These are phyloP conservation scores for Tiliacea citrago DNA, from an alignment of 2,888 invertebrate genomes.

Conservation along the genomic window DNA sequence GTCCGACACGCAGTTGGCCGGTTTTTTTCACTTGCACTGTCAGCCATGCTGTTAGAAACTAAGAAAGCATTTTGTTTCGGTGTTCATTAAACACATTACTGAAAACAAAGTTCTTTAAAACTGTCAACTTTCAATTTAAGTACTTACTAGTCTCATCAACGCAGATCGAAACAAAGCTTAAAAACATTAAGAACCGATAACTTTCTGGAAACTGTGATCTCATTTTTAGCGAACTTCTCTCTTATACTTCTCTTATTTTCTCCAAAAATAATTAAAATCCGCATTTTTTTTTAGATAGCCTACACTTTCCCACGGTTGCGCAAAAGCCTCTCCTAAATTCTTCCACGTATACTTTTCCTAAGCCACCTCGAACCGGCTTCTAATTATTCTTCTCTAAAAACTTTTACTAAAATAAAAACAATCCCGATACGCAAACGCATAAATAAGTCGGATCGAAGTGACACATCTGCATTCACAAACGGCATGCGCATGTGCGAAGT, in stretches of 20 bases:
- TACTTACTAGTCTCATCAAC: too few relatives aligned
- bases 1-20: too few relatives aligned
- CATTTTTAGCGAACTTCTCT: too few relatives aligned
- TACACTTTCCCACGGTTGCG: neutral
- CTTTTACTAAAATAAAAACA: neutral
- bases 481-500: slow-evolving; percentile 40
- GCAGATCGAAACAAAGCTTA: too few relatives aligned
- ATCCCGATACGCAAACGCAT: neutral
- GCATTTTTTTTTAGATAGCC: too few relatives aligned
- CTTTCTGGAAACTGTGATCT: too few relatives aligned
- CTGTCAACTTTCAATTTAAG: neutral
- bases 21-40: too few relatives aligned
- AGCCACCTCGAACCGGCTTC: neutral
- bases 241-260: neutral
- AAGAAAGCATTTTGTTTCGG: neutral
- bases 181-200: too few relatives aligned
- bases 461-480: slow-evolving; percentile 14
- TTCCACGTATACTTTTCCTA: neutral
- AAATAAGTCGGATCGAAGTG: slow-evolving; percentile 18
- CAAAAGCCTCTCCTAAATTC: neutral
- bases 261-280: neutral
- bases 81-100: neutral
- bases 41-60: neutral
- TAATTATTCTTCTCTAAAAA: neutral
- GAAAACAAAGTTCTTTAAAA: neutral